Percentiles rank a stretch among this genome's conserved stretches.
Evolutionary conservation across 92 coral and sea anemone genomes (phyloP).

Genomic region (Phenganax stokvisi): DNA sequence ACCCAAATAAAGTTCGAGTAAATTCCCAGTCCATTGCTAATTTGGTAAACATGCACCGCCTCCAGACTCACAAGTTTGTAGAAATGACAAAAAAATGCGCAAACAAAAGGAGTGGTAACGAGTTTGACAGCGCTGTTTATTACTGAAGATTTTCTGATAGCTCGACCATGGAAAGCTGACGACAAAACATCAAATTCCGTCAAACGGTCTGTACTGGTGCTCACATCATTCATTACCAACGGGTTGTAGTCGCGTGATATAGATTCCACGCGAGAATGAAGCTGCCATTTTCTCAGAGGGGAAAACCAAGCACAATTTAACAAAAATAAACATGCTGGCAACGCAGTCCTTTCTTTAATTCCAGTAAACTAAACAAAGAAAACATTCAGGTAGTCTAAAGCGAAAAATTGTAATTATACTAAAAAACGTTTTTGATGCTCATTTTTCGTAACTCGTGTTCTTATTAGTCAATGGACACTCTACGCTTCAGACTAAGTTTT

Average conservation of each 20-base stretch:
- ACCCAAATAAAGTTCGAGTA: constrained; percentile 38
- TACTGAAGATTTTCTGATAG: constrained; percentile 34
- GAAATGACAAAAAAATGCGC: constrained; percentile 40
- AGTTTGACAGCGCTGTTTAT: constrained; percentile 45
- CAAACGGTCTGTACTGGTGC: constrained; percentile 20
- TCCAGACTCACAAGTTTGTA: constrained; percentile 4
- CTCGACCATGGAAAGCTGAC: background rate
- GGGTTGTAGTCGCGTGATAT: constrained; percentile 2
- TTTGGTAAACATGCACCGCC: constrained; percentile 13
- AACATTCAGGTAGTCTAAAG: background rate
- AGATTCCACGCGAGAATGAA: constrained; percentile 3
- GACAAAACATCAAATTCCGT: constrained; percentile 26
- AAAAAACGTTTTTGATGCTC: too few relatives aligned
- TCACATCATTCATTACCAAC: background rate
- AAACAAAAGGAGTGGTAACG: constrained; percentile 43
- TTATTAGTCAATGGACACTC: too few relatives aligned
- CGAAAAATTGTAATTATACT: too few relatives aligned
- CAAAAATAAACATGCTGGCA: constrained; percentile 9
- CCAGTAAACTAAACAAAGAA: constrained; percentile 14
- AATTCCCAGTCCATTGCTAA: constrained; percentile 28
- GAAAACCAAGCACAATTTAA: constrained; percentile 22
- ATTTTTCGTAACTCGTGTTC: too few relatives aligned
- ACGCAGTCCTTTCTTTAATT: constrained; percentile 8
- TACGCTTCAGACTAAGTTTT: too few relatives aligned
- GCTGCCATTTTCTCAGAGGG: constrained; percentile 22